phyloP scores from a whole-genome alignment of 2,113 vertebrate species.

The Rhineura floridana region DNA sequence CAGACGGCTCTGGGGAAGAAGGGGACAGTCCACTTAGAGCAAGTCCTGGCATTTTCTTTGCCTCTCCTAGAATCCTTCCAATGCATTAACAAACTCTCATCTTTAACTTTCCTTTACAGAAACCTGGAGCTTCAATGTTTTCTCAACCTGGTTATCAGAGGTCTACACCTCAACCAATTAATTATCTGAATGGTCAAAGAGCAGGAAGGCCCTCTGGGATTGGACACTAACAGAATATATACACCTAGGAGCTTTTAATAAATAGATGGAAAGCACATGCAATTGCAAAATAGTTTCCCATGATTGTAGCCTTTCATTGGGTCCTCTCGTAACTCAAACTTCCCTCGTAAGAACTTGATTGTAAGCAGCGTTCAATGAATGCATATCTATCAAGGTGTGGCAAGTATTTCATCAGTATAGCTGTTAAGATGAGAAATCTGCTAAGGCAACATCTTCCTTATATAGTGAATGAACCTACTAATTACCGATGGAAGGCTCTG shows the following conservation, averaged over 20 bases:
- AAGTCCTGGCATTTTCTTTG: too few relatives aligned
- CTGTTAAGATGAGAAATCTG: neutral
- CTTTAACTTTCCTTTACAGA: conserved; percentile 50
- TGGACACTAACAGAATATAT: neutral
- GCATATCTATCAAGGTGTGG: fast-evolving
- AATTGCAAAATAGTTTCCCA: too few relatives aligned
- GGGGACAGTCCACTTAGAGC: too few relatives aligned
- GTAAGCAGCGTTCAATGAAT: neutral
- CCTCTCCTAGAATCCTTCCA: neutral
- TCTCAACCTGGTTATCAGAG: neutral
- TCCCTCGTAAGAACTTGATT: neutral
- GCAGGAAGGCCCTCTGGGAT: neutral
- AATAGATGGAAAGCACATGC: neutral
- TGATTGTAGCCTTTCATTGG: too few relatives aligned
- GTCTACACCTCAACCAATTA: neutral
- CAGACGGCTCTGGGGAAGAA: neutral
- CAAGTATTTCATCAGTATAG: fast-evolving
- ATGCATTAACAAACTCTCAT: neutral
- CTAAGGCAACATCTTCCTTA: neutral
- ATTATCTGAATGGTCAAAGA: neutral
- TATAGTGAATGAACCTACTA: neutral
- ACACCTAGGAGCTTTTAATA: neutral
- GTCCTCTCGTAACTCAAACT: neutral
- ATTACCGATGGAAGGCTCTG: neutral
- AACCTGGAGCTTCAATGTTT: neutral